Conservation (phyloP, 2,888 invertebrate genomes). For the Meiosimyza platycephala region DNA sequence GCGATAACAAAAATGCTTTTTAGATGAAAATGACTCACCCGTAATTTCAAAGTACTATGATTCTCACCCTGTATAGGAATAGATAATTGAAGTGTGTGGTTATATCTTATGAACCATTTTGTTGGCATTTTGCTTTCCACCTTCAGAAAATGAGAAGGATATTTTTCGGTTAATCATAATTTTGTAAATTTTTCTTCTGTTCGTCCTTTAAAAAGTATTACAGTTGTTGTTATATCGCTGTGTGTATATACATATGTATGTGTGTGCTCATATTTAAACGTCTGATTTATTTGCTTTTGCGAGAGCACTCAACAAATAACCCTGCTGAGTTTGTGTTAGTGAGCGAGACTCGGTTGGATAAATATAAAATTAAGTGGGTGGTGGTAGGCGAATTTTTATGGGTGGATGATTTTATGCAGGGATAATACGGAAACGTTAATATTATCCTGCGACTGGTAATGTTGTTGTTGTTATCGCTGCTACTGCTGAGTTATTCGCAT, state of each 20-base stretch:
- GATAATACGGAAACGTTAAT: slow-evolving; percentile 38
- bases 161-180: slow-evolving; percentile 38
- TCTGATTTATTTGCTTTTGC: background rate
- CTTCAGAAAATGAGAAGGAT: slow-evolving; percentile 13
- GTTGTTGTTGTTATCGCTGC: slow-evolving; percentile 43
- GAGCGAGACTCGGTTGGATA: slow-evolving; percentile 26
- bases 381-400: slow-evolving; percentile 41
- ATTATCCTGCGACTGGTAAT: slow-evolving; percentile 48
- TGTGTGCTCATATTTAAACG: slow-evolving; percentile 15
- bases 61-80: slow-evolving; percentile 7
- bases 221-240: slow-evolving; percentile 32
- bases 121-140: slow-evolving; percentile 40
- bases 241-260: background rate
- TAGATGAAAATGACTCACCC: too few species aligned
- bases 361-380: slow-evolving; percentile 15
- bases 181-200: slow-evolving; percentile 32
- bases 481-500: slow-evolving; percentile 28
- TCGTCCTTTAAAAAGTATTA: background rate
- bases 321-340: slow-evolving; percentile 25
- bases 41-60: too few species aligned
- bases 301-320: slow-evolving; percentile 14
- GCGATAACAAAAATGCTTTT: too few species aligned
- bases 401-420: slow-evolving; percentile 49
- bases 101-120: slow-evolving; percentile 44
- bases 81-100: background rate